Percentiles rank a stretch among this genome's conserved stretches.
Conservation (phyloP, 1,140 invertebrate genomes). For the Drosophila yakuba region DNA sequence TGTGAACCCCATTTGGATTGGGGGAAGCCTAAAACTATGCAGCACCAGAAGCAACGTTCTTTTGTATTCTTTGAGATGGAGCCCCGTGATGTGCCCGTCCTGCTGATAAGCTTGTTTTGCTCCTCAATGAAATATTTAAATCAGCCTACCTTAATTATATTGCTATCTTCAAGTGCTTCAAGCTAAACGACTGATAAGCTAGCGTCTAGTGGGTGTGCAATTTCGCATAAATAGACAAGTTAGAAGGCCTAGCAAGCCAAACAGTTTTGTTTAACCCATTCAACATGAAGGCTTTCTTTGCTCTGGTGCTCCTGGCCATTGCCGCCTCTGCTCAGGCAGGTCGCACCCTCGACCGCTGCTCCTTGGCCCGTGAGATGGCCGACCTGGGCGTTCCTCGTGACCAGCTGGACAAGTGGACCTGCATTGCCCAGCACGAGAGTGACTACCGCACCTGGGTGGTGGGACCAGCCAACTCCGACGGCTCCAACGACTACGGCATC, state of each 20-base stretch:
- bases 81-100: conserved; percentile 11
- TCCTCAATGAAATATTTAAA: conserved; percentile 27
- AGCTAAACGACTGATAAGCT: conserved; percentile 13
- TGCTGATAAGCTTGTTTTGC: conserved; percentile 26
- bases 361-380: conserved; percentile 77
- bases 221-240: conserved; percentile 29
- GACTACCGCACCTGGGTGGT: conserved; percentile 64
- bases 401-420: conserved; percentile 64
- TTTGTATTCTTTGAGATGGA: conserved; percentile 28
- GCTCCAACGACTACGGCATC: conserved; percentile 76
- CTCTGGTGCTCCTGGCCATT: conserved; percentile 39
- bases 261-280: conserved; percentile 27
- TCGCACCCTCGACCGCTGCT: conserved; percentile 74
- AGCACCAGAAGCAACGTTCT: neutral
- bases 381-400: conserved; percentile 66
- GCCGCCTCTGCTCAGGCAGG: conserved; percentile 56
- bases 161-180: conserved; percentile 19
- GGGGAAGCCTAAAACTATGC: conserved; percentile 34
- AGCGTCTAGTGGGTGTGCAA: too few relatives aligned
- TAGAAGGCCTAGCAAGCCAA: conserved; percentile 13
- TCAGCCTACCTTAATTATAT: conserved; percentile 24
- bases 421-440: conserved; percentile 74
- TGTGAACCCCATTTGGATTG: neutral
- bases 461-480: conserved; percentile 68
- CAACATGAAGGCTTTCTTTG: conserved; percentile 57